These are phyloP conservation scores for Azemiops feae DNA, from an alignment of 2,113 vertebrate species.

Conservation along the genomic window DNA sequence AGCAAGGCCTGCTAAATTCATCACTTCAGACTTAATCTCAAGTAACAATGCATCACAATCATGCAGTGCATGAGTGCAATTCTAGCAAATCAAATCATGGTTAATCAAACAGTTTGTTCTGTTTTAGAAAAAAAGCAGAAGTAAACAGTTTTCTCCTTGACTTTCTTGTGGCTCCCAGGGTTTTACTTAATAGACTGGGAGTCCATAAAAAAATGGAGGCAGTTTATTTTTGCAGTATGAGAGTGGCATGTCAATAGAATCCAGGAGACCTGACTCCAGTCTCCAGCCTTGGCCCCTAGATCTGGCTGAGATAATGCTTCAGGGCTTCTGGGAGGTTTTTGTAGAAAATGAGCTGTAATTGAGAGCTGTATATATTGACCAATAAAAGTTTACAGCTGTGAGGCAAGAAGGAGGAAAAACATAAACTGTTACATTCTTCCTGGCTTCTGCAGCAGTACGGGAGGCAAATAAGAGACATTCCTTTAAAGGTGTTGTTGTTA, in stretches of 20 bases:
- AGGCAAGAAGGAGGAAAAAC: conserved; percentile 36
- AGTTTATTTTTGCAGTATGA: conserved; percentile 39
- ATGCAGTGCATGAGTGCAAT: not conserved
- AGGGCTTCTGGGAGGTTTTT: conserved; percentile 44
- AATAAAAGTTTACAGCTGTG: conserved; percentile 48
- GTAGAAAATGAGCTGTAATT: conserved; percentile 49
- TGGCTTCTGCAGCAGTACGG: conserved; percentile 44
- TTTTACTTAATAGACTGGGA: conserved; percentile 34
- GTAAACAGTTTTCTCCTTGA: not conserved
- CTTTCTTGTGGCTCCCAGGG: not conserved
- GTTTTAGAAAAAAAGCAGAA: conserved; percentile 32
- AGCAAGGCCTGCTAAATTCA: not conserved
- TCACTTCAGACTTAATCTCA: not conserved
- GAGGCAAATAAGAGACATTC: conserved; percentile 14
- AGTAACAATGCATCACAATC: not conserved
- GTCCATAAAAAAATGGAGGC: conserved; percentile 47
- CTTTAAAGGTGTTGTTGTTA: conserved; percentile 27
- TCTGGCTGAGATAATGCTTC: conserved; percentile 55
- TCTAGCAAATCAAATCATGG: not conserved
- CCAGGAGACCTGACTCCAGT: conserved; percentile 44
- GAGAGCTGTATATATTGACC: conserved; percentile 43
- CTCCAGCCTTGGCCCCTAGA: conserved; percentile 25
- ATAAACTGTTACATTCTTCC: conserved; percentile 29
- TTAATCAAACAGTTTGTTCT: not conserved
- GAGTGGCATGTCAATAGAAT: conserved; percentile 29